phyloP scores from a whole-genome alignment of 2,888 invertebrate species.

The Dendrolimus houi region DNA sequence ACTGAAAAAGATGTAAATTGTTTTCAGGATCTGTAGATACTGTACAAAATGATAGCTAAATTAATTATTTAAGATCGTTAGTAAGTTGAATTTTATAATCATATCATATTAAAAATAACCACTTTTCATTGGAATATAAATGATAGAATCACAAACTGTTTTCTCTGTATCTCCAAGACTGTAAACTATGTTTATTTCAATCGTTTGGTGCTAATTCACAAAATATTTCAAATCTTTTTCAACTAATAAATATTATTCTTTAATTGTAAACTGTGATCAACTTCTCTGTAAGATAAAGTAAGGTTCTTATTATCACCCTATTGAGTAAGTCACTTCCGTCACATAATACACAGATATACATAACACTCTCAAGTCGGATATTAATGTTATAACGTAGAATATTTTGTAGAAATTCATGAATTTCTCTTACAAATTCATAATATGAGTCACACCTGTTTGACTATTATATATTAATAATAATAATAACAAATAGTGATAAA shows the following conservation, averaged over 20 bases:
- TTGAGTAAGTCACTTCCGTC: constrained; percentile 6
- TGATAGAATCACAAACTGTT: constrained; percentile 25
- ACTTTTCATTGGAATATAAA: constrained; percentile 38
- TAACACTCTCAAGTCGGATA: too few species aligned
- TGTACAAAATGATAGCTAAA: constrained; percentile 63
- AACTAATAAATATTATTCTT: too few species aligned
- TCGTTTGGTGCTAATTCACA: constrained; percentile 48
- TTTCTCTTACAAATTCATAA: too few species aligned
- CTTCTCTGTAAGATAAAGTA: too few species aligned
- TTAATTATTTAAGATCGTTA: constrained; percentile 45
- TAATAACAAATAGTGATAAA: too few species aligned
- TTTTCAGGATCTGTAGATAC: constrained; percentile 64
- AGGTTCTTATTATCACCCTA: too few species aligned
- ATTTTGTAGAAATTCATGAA: too few species aligned
- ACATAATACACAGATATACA: too few species aligned
- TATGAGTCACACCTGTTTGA: too few species aligned
- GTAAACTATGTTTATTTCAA: constrained; percentile 17
- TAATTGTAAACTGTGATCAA: too few species aligned
- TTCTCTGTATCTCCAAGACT: constrained; percentile 12
- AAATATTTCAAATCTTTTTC: constrained; percentile 13
- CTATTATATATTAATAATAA: too few species aligned
- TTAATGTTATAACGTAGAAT: too few species aligned
- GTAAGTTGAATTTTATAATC: constrained; percentile 71
- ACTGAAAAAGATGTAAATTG: constrained; percentile 39
- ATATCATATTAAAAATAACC: constrained; percentile 59